Base-by-base conservation (phyloP, 2,888 invertebrate species). In the Ceraclea dissimilis region DNA sequence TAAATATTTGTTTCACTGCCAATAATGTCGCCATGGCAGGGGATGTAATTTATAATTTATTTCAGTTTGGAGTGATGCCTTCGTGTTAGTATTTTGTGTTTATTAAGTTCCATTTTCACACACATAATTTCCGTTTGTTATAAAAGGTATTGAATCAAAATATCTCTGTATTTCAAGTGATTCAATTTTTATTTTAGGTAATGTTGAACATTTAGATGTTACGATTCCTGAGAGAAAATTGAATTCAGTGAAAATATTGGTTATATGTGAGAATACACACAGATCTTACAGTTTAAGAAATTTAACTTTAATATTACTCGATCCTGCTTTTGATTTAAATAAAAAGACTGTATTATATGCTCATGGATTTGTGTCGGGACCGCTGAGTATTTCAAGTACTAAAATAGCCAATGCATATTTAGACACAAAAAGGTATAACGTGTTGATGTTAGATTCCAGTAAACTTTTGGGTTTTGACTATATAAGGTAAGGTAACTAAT, bases 371-470 rank as follows among this genome's bases (percentile, higher is more conserved):
- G 49, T 34, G 2, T 43, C 43, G 13, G 39, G 49, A 10, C 34
- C 54, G 2, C 26, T 34, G 11, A 16, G 18, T 16, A n/a, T 10
- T 2, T 13, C 34, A 10, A 17, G 48, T n/a, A 8, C 11, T 2
- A 13, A 18, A 0, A 33, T 53, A 8, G 18, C 44, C 17, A 13
- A n/a, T 2, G 49, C 26, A 1, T 60, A 57, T 26, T 33, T 48
- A 6, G 16, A 16, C 11, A 17, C 44, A 17, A 44, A 48, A 18
- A 54, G 46, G 13, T 49, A 57, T 16, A 59, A 60, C 19, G 51
- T 60, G 2, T 10, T 60, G 17, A 22, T 54, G 33, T 8, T 57
- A 33, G 57, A 55, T 22, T 19, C 31, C 4, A 33, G 16, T n/a
- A 6, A n/a, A 10, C 39, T 52, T 8, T 18, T 52, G 10, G 8